Percentiles rank a stretch among this genome's conserved stretches.
Evolutionary conservation across 2,888 invertebrate species (phyloP).

Genomic region (Xestoiulus laeticollis): DNA sequence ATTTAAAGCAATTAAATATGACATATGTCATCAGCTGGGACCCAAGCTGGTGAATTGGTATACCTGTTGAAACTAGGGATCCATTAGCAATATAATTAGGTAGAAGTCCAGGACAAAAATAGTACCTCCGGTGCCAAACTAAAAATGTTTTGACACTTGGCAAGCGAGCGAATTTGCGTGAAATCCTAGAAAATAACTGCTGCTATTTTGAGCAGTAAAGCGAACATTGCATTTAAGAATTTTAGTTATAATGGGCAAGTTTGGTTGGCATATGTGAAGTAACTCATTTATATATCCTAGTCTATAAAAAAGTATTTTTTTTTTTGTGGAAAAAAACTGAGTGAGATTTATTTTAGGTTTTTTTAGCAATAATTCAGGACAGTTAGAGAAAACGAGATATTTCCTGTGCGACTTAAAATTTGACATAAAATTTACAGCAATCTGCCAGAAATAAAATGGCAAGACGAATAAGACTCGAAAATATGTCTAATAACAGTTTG

Average conservation of each 20-base stretch:
- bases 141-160: constrained; percentile 31
- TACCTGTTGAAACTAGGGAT: constrained; percentile 24
- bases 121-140: constrained; percentile 3
- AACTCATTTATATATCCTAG: background rate
- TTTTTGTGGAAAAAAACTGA: background rate
- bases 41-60: background rate
- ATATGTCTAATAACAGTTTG: too few species aligned
- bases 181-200: background rate
- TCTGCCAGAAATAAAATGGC: background rate
- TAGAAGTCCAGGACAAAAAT: background rate
- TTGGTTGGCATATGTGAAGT: background rate
- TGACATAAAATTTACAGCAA: background rate
- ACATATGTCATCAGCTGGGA: constrained; percentile 22
- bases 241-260: background rate
- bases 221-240: background rate
- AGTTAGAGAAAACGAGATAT: background rate
- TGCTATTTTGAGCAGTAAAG: background rate
- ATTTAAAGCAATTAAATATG: constrained; percentile 25
- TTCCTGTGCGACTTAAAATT: background rate
- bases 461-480: background rate
- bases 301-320: background rate
- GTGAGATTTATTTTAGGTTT: background rate
- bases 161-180: background rate
- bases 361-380: background rate
- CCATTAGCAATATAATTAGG: constrained; percentile 16